These are phyloP conservation scores for Chrysolina haemoptera DNA, from an alignment of 2,888 invertebrate species.

Conservation along the genomic window DNA sequence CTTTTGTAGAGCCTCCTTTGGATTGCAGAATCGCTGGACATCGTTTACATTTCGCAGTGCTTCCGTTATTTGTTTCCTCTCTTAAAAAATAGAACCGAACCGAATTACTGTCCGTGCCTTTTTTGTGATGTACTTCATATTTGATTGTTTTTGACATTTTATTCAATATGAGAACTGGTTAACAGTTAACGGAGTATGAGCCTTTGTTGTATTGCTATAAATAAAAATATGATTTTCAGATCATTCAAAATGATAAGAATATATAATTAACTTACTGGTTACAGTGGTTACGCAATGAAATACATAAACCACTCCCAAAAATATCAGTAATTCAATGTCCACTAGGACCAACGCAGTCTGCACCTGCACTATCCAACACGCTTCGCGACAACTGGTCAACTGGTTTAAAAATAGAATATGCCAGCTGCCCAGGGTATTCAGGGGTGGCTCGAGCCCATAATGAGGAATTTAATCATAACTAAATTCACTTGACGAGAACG, in stretches of 20 bases:
- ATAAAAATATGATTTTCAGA: background rate
- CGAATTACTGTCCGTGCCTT: background rate
- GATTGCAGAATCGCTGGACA: constrained; percentile 23
- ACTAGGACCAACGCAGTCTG: background rate
- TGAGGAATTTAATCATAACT: no score
- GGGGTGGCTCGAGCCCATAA: no score
- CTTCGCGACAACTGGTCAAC: background rate
- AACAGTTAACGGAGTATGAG: constrained; percentile 3
- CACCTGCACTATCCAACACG: background rate
- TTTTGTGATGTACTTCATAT: background rate
- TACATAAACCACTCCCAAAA: background rate
- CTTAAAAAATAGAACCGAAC: background rate
- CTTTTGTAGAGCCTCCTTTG: background rate
- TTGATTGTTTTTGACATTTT: constrained; percentile 5
- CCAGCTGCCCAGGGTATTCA: background rate
- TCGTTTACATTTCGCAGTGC: constrained; percentile 15
- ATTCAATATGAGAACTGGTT: constrained; percentile 20
- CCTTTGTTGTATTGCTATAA: background rate
- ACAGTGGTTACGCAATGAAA: no score
- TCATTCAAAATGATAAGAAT: background rate
- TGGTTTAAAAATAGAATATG: background rate
- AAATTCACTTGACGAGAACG: no score
- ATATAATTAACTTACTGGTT: background rate
- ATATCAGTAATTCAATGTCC: background rate
- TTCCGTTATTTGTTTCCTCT: background rate